Evolutionary conservation across 2,797 vertebrate species (phyloP), one percentile per base, ranked within the genome.

Genomic region (Gymnothorax reevesii): DNA sequence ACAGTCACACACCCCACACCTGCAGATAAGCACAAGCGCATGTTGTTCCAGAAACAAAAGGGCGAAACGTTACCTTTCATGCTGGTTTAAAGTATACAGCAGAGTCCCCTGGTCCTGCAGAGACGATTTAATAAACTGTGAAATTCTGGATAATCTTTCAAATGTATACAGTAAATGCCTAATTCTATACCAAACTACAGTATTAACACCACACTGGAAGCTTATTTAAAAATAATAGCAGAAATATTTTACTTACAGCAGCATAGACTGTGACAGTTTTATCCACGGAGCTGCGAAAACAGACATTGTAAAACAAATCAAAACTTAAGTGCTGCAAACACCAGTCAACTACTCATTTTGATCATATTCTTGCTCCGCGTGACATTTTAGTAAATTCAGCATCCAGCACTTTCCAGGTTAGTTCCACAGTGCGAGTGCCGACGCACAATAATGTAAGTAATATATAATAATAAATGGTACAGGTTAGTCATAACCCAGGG

Each of bases 271-370:
- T 92, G 71, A 98, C 94, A 9, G 93, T 94, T 91, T 98, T 97
- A 95, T 98, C 97, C 94, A 98, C 95, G 49, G 97, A 98, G 52
- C 97, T 98, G 94, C 86, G 85, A 79, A 87, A 9, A 89, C 27
- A 86, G 83, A 90, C 57, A 86, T 59, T 69, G 55, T 10, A 57
- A 86, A 3, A 73, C 69, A 13, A 73, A 10, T 73, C 69, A 71
- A 59, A 33, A n/a, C 49, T 59, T 84, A 87, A 25, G 33, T 42
- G 42, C 60, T 54, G 57, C 20, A 49, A 75, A 25, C 64, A 15
- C 25, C 55, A 42, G 25, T 8, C 12, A 27, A 84, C 33, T 64
- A 87, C 57, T 42, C 55, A 42, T 42, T 42, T 42, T 42, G 33
- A 42, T 2, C 33, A 42, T 42, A 42, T 42, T 42, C 33, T 42